Evolutionary conservation across 2,797 vertebrate genomes (phyloP), one percentile per base, ranked within the genome.

Genomic region (Otus scops): DNA sequence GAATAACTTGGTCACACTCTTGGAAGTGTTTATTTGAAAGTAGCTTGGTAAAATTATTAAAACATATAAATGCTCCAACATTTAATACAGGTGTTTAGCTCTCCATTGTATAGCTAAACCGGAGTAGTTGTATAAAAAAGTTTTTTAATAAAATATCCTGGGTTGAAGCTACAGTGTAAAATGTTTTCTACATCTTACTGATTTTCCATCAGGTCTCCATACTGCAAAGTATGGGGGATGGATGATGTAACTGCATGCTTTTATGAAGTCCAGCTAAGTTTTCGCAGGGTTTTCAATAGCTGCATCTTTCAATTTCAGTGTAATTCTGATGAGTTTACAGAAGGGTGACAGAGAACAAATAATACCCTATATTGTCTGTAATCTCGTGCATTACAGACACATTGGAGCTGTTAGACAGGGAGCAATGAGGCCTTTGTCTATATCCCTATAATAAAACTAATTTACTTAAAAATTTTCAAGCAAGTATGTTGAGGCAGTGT

Each of bases 301-400:
- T 56, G 5, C 9, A 32, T 84, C 8, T 13, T 86, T 77, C 14
- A 76, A 11, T 68, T 36, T 61, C 53, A n/a, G 32, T 67, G 38
- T 67, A 41, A 50, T 63, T 74, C 3, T 1, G 11, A 10, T 63
- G 38, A 48, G 7, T 74, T 47, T 30, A 51, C 4, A 4, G 20
- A 56, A 70, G 8, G 13, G 15, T 56, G 68, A 4, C 8, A 71
- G 59, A 60, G 21, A 79, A 64, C 17, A 78, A 77, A 63, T 50
- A 38, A 23, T 48, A 71, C 19, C 60, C n/a, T 56, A 1, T 51
- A 38, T 36, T 82, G 19, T 56, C 48, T 87, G 23, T 54, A 54
- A 21, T 10, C 47, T 26, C 0, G 0, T 9, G 3, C 41, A 11
- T 20, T 45, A 45, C 43, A 45, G 43, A 45, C 43, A 20, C 43